These are phyloP conservation scores for Diprion similis DNA, from an alignment of 1,140 invertebrate genomes.

Conservation along the genomic window DNA sequence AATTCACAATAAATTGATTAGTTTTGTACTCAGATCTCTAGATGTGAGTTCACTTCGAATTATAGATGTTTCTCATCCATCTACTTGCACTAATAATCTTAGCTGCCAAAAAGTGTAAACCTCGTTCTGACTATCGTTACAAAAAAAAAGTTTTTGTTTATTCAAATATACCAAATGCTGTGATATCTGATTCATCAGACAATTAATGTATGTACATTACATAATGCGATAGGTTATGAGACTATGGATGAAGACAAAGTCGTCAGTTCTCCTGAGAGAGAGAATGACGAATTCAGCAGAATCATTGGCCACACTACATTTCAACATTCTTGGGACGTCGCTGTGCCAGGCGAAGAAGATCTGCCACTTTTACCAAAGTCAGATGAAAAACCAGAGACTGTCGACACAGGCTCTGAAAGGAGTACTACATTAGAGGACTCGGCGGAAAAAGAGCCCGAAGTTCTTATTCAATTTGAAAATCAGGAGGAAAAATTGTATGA, in stretches of 20 bases:
- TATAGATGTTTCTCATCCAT: too few species aligned
- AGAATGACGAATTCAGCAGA: background rate
- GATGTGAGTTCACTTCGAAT: too few species aligned
- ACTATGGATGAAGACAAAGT: background rate
- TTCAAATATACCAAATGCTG: too few species aligned
- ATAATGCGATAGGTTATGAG: background rate
- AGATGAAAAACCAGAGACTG: background rate
- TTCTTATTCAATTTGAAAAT: background rate
- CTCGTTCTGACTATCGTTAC: too few species aligned
- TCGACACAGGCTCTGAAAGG: too few species aligned
- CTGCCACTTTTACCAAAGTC: background rate
- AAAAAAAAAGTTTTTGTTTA: too few species aligned
- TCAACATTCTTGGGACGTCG: background rate
- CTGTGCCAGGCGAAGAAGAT: background rate
- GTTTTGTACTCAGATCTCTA: too few species aligned
- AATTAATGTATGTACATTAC: background rate
- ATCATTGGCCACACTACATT: background rate
- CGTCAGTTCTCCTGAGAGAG: background rate
- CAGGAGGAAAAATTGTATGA: background rate
- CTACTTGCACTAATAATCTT: too few species aligned
- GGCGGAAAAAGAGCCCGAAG: background rate
- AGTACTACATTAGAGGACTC: background rate
- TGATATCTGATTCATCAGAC: too few species aligned
- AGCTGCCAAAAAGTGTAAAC: too few species aligned
- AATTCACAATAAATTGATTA: too few species aligned